phyloP scores from a whole-genome alignment of 2,888 invertebrate genomes.

The Noctua janthe region DNA sequence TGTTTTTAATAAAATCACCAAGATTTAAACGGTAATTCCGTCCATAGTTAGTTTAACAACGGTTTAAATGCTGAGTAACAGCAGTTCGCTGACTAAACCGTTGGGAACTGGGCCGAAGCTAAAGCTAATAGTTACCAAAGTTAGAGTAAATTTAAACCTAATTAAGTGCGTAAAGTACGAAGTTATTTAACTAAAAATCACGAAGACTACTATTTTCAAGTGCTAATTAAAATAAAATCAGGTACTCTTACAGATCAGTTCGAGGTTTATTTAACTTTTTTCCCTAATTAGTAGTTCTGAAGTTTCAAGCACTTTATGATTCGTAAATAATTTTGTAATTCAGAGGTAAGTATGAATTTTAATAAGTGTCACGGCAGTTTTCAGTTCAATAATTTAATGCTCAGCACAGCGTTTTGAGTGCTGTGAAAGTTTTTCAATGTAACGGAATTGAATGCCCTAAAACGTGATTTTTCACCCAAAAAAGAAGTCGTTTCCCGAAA shows the following conservation, averaged over 20 bases:
- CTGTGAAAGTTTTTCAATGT: no score
- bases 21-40: no score
- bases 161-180: neutral
- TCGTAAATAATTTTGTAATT: neutral
- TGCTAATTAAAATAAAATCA: conserved; percentile 37
- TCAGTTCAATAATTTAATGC: neutral
- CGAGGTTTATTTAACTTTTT: conserved; percentile 1
- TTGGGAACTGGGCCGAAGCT: neutral
- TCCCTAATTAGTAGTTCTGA: neutral
- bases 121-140: neutral
- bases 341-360: neutral
- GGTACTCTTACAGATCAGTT: conserved; percentile 1
- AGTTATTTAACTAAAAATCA: conserved; percentile 14
- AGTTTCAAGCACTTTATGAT: neutral
- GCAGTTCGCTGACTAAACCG: no score
- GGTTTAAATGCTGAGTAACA: neutral
- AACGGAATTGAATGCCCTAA: neutral
- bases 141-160: neutral
- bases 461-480: neutral
- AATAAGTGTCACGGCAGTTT: neutral
- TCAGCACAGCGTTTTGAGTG: neutral
- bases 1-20: neutral
- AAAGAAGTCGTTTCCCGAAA: neutral
- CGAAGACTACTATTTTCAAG: conserved; percentile 16
- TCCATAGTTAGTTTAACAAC: no score